Evolutionary conservation across 92 coral and sea anemone species (phyloP).

Genomic region (Parazoanthus swiftii): DNA sequence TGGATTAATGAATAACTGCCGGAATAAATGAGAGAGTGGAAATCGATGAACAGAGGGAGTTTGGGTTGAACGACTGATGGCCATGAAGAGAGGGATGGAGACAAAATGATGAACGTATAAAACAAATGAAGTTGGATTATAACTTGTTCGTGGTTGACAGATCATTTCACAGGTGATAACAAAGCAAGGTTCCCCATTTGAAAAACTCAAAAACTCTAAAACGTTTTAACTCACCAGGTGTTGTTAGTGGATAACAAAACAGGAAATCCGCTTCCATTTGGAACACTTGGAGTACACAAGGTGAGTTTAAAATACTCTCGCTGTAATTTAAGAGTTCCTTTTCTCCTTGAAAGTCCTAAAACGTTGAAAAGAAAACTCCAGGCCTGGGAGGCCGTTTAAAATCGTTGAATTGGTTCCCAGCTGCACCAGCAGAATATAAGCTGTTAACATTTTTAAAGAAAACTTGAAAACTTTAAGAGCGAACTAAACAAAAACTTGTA

Average conservation of each 20-base stretch:
- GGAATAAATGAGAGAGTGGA: no score
- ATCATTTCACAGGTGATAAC: background rate
- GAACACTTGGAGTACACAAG: constrained; percentile 97
- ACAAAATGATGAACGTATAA: no score
- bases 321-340: background rate
- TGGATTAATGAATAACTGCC: background rate
- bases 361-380: no score
- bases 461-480: no score
- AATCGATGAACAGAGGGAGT: background rate
- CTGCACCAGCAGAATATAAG: no score
- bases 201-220: background rate
- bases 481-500: no score
- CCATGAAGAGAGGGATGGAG: background rate
- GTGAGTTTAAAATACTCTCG: constrained; percentile 33
- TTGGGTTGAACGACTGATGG: background rate
- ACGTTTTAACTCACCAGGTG: constrained; percentile 56
- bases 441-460: no score
- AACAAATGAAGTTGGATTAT: no score
- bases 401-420: no score
- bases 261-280: constrained; percentile 91
- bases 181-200: background rate
- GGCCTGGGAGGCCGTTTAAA: no score
- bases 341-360: background rate
- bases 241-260: constrained; percentile 92
- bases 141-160: no score